These are phyloP conservation scores for Drosophila kanapiae DNA, from an alignment of 1,140 invertebrate genomes.

Conservation along the genomic window DNA sequence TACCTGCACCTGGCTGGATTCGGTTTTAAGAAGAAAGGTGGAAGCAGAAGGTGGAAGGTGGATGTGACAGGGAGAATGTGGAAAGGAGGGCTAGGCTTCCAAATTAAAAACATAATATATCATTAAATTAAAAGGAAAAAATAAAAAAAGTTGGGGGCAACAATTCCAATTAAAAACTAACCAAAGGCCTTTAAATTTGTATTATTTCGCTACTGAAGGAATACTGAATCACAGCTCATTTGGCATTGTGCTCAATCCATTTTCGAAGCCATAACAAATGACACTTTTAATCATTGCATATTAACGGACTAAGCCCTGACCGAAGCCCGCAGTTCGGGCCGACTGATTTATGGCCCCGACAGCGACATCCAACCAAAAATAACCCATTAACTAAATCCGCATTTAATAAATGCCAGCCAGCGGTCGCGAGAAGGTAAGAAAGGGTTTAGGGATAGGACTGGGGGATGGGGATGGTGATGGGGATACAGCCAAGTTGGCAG, in stretches of 20 bases:
- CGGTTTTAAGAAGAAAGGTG: no score
- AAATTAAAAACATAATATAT: no score
- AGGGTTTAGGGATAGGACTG: conserved; percentile 9
- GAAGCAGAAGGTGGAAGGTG: no score
- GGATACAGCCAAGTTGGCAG: conserved; percentile 40
- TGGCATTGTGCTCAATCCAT: conserved; percentile 24
- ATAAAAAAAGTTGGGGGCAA: no score
- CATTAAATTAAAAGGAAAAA: no score
- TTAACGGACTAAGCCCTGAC: conserved; percentile 67
- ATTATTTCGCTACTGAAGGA: neutral
- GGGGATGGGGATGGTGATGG: neutral
- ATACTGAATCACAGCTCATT: conserved; percentile 12
- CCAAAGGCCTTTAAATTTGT: neutral
- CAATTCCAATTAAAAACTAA: neutral
- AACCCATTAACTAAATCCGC: conserved; percentile 82
- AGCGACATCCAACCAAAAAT: conserved; percentile 71
- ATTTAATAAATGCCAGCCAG: conserved; percentile 78
- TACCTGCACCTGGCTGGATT: no score
- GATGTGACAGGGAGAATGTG: no score
- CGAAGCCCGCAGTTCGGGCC: conserved; percentile 52
- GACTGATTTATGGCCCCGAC: conserved; percentile 69
- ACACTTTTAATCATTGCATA: conserved; percentile 83
- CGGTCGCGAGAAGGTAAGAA: conserved; percentile 37
- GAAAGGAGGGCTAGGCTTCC: no score
- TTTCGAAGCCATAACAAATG: conserved; percentile 69